A percentile compares a stretch with the other conserved stretches of the same genome.
These are phyloP conservation scores for Pissodes strobi DNA, from an alignment of 1,140 invertebrate species.

Conservation along the genomic window DNA sequence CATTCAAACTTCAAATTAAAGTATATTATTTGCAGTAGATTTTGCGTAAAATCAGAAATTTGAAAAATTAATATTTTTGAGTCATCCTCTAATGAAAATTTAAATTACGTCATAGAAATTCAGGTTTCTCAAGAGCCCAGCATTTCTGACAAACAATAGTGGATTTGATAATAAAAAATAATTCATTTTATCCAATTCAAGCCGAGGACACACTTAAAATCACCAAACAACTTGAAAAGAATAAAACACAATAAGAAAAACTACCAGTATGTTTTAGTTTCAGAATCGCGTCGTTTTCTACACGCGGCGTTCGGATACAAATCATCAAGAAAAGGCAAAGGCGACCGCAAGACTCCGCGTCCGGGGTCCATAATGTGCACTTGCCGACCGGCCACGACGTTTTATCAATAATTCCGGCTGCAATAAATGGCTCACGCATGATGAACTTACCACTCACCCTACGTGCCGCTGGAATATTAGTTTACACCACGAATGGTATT, in stretches of 20 bases:
- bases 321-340: conserved; percentile 37
- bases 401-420: conserved; percentile 43
- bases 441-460: conserved; percentile 45
- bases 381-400: conserved; percentile 36
- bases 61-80: too few species aligned
- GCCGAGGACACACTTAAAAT: too few species aligned
- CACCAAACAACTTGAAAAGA: neutral
- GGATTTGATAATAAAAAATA: too few species aligned
- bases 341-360: conserved; percentile 30
- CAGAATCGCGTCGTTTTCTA: conserved; percentile 21
- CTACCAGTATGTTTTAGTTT: conserved; percentile 27
- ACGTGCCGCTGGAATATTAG: conserved; percentile 34
- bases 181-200: too few species aligned
- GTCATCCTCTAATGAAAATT: too few species aligned
- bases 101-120: too few species aligned
- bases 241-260: conserved; percentile 13
- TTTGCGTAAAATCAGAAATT: too few species aligned
- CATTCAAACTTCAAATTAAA: too few species aligned
- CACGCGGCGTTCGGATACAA: conserved; percentile 36
- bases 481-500: conserved; percentile 24
- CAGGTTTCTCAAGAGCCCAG: too few species aligned
- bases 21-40: too few species aligned
- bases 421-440: conserved; percentile 48
- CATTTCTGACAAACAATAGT: too few species aligned
- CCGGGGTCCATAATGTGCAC: conserved; percentile 43